These are phyloP conservation scores for Anodontia alba DNA, from an alignment of 2,888 invertebrate genomes.

Conservation along the genomic window DNA sequence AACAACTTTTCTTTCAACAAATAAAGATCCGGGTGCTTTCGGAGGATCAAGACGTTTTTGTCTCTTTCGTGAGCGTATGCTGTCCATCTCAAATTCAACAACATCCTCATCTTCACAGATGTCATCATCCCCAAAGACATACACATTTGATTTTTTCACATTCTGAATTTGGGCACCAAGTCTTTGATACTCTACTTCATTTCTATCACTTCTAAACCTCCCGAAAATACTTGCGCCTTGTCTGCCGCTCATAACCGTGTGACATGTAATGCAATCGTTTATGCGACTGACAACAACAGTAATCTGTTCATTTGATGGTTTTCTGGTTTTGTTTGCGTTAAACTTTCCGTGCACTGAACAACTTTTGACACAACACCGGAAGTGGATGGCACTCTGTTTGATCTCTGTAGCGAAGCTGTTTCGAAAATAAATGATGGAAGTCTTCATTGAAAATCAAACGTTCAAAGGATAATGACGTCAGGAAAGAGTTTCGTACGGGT, in stretches of 20 bases:
- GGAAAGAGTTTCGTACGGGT: no score
- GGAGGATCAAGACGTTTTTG: slow-evolving; percentile 23
- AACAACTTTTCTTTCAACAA: slow-evolving; percentile 71
- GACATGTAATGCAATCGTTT: background rate
- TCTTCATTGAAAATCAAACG: no score
- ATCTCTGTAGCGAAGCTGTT: slow-evolving; percentile 25
- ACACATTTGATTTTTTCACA: slow-evolving; percentile 76
- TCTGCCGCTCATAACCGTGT: slow-evolving; percentile 11
- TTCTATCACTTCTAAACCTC: slow-evolving; percentile 32
- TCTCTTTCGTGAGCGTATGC: slow-evolving; percentile 69
- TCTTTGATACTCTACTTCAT: slow-evolving; percentile 46
- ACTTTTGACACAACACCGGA: slow-evolving; percentile 63
- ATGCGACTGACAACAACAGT: background rate
- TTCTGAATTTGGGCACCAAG: slow-evolving; percentile 74
- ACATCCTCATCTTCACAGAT: slow-evolving; percentile 70
- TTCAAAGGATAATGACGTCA: no score
- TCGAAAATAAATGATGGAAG: no score
- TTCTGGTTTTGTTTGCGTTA: background rate
- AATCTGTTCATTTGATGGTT: background rate
- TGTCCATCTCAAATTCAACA: slow-evolving; percentile 78
- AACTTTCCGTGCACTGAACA: background rate
- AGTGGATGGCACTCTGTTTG: slow-evolving; percentile 62
- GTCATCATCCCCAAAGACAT: slow-evolving; percentile 78
- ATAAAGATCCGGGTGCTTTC: slow-evolving; percentile 62
- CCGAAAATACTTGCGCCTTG: slow-evolving; percentile 2